Evolutionary conservation across 2,797 vertebrate species (phyloP), one percentile per base, ranked within the genome.

Genomic region (Liparis tanakae): DNA sequence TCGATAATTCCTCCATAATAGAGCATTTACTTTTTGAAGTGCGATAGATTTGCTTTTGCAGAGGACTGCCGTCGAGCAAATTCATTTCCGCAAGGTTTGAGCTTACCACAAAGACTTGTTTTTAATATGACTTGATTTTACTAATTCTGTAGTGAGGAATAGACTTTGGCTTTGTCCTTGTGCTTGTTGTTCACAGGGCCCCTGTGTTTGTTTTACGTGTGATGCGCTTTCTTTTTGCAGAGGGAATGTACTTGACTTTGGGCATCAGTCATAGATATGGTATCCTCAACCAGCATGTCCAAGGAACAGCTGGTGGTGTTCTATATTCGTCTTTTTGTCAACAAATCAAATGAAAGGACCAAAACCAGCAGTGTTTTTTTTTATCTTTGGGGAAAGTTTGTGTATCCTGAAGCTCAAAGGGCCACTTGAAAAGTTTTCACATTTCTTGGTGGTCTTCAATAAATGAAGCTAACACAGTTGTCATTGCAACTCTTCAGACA

Each of bases 241-340:
- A 83, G 68, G 71, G 82, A 89, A 85, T 68, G 64, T 71, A 66
- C 70, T 89, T 80, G 74, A 83, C 77, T 74, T 74, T 78, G 64
- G 80, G 70, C 80, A 76, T 57, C 56, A 43, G 44, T 79, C 56
- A 59, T 79, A 48, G 70, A 51, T 74, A 80, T 20, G 60, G 54
- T 34, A 71, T 74, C 70, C 58, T 68, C 34, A 82, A 68, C 57
- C 62, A 79, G 71, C 70, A 80, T 73, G 54, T 44, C 51, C 5
- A 58, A 67, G 36, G 7, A 36, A 69, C 43, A 57, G 46, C 54
- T 63, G 55, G 13, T 58, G 20, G 33, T 48, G 13, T 51, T 70
- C 41, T 41, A 25, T 25, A 25, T 55, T 71, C 60, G 34, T 80
- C n/a, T 68, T 43, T 46, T 36, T 60, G 18, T 69, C 60, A 77